A percentile compares a stretch with the other conserved stretches of the same genome.
Conservation (phyloP, 1,140 invertebrate species). For the Pantala flavescens region DNA sequence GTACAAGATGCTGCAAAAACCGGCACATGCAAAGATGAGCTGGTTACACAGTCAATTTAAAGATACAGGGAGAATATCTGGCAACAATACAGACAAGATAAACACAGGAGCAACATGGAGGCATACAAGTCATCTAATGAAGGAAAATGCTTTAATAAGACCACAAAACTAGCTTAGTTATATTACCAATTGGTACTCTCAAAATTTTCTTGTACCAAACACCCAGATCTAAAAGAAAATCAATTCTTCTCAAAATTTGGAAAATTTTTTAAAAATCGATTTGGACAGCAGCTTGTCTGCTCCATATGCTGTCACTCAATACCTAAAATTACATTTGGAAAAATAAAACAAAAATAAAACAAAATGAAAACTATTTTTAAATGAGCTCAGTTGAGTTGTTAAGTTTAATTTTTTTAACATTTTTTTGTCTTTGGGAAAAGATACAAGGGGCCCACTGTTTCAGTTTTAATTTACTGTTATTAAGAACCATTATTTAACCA, state of each 20-base stretch:
- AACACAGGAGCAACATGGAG: slow-evolving; percentile 16
- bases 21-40: not conserved
- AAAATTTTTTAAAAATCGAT: slow-evolving; percentile 4
- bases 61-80: slow-evolving; percentile 11
- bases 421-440: slow-evolving; percentile 11
- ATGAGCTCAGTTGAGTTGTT: slow-evolving; percentile 15
- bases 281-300: slow-evolving; percentile 15
- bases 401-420: slow-evolving; percentile 12
- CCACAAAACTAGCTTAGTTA: slow-evolving; percentile 10
- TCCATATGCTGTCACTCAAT: slow-evolving; percentile 16
- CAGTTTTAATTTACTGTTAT: slow-evolving; percentile 12
- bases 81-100: slow-evolving; percentile 16
- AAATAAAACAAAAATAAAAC: slow-evolving; percentile 16
- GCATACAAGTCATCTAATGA: slow-evolving; percentile 14
- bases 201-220: slow-evolving; percentile 7
- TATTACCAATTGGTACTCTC: slow-evolving; percentile 10
- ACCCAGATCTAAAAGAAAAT: slow-evolving; percentile 4
- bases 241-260: not conserved
- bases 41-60: not conserved
- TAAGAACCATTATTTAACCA: slow-evolving; percentile 12
- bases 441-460: slow-evolving; percentile 16
- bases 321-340: slow-evolving; percentile 15
- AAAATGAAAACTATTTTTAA: slow-evolving; percentile 16
- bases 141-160: slow-evolving; percentile 11
- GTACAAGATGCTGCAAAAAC: not conserved